A percentile compares a stretch with the other conserved stretches of the same genome.
Evolutionary conservation across 2,888 invertebrate species (phyloP).

Genomic region (Leucoma salicis): DNA sequence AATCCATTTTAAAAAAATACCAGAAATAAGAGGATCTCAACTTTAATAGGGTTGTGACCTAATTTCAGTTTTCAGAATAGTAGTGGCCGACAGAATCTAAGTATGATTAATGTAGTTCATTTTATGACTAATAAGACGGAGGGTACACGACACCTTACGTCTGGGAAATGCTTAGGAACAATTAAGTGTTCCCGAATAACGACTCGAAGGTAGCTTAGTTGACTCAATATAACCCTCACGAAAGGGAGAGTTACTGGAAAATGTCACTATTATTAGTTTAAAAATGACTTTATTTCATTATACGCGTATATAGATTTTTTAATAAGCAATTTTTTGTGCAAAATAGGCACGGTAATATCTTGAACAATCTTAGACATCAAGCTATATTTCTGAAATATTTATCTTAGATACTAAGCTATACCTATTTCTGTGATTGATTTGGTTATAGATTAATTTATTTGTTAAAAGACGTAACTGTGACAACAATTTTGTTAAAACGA

Average conservation of each 20-base stretch:
- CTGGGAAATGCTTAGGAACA: constrained; percentile 54
- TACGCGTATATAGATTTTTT: too few relatives aligned
- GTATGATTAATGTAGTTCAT: constrained; percentile 41
- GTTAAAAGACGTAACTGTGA: too few relatives aligned
- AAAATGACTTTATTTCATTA: neutral
- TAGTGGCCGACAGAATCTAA: constrained; percentile 19
- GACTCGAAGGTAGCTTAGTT: constrained; percentile 62
- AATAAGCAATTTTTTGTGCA: too few relatives aligned
- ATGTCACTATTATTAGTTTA: neutral
- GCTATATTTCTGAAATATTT: too few relatives aligned
- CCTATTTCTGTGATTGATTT: too few relatives aligned
- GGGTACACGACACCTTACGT: constrained; percentile 36
- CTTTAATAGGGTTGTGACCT: constrained; percentile 20
- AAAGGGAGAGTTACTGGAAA: constrained; percentile 33
- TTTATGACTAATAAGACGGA: constrained; percentile 43
- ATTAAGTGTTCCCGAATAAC: constrained; percentile 73
- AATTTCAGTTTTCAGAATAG: constrained; percentile 26
- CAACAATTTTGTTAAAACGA: too few relatives aligned
- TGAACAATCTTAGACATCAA: too few relatives aligned
- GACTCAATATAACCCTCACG: constrained; percentile 60
- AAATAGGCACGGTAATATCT: too few relatives aligned
- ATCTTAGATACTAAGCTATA: too few relatives aligned
- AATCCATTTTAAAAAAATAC: neutral
- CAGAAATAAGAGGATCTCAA: constrained; percentile 20
- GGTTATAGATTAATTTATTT: too few relatives aligned